These are phyloP conservation scores for Montifringilla adamsi DNA, from an alignment of 2,113 vertebrate genomes.

Conservation along the genomic window DNA sequence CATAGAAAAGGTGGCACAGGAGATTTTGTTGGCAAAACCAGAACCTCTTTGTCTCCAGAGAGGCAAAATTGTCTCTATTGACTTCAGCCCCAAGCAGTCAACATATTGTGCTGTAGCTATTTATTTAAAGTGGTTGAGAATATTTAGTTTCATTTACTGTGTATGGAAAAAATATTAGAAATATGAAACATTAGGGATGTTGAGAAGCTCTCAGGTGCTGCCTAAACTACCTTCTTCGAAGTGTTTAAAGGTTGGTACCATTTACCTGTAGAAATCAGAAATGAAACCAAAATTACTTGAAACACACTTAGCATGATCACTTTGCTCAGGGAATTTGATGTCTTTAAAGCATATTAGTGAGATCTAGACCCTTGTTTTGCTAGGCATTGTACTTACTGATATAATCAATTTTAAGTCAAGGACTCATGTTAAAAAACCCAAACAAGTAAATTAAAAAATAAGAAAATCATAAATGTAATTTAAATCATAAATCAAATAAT, in stretches of 20 bases:
- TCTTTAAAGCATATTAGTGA: not conserved
- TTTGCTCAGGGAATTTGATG: not conserved
- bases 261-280: not conserved
- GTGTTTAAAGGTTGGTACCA: not conserved
- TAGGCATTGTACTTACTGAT: not conserved
- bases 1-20: not conserved
- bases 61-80: not conserved
- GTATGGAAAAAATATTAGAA: not conserved
- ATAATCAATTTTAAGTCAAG: slow-evolving; percentile 5
- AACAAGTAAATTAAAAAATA: slow-evolving; percentile 30
- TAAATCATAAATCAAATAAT: not conserved
- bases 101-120: not conserved
- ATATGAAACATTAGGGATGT: not conserved
- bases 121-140: not conserved
- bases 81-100: not conserved
- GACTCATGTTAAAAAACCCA: not conserved
- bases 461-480: slow-evolving; percentile 9
- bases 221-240: not conserved
- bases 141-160: not conserved
- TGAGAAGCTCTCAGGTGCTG: not conserved
- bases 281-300: not conserved
- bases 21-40: not conserved
- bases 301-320: not conserved
- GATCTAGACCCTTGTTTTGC: not conserved
- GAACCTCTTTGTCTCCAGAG: not conserved